These are phyloP conservation scores for Sus scrofa DNA, from an alignment of 2,113 vertebrate genomes.

Conservation along the genomic window DNA sequence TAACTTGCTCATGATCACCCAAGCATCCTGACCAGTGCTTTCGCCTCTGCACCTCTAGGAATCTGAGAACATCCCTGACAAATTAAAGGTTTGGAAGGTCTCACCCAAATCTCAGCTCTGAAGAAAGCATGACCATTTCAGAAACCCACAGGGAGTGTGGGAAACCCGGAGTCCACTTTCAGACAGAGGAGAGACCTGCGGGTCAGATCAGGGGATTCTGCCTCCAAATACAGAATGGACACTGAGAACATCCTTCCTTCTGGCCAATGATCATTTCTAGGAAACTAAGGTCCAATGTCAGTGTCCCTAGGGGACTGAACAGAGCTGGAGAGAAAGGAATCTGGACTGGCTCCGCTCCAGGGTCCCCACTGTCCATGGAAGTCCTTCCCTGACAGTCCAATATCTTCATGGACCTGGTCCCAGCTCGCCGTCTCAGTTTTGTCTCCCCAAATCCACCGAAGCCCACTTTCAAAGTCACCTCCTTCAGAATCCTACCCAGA, in stretches of 20 bases:
- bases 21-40: neutral
- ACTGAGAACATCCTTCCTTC: neutral
- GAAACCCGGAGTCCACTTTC: neutral
- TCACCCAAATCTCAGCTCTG: neutral
- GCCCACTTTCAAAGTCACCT: neutral
- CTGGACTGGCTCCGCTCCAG: neutral
- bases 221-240: neutral
- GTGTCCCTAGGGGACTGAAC: neutral
- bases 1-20: neutral
- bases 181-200: neutral
- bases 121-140: neutral
- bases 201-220: neutral
- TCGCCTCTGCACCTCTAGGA: neutral
- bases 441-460: neutral
- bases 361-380: neutral
- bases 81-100: neutral
- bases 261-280: constrained; percentile 2
- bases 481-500: neutral
- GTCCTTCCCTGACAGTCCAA: neutral
- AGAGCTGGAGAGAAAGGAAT: neutral
- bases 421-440: neutral
- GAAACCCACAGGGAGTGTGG: neutral
- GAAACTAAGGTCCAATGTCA: neutral
- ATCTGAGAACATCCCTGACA: neutral
- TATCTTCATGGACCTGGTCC: neutral